Percentiles rank a stretch among this genome's conserved stretches.
phyloP scores from a whole-genome alignment of 1,140 invertebrate genomes.

The Bombus breviceps region DNA sequence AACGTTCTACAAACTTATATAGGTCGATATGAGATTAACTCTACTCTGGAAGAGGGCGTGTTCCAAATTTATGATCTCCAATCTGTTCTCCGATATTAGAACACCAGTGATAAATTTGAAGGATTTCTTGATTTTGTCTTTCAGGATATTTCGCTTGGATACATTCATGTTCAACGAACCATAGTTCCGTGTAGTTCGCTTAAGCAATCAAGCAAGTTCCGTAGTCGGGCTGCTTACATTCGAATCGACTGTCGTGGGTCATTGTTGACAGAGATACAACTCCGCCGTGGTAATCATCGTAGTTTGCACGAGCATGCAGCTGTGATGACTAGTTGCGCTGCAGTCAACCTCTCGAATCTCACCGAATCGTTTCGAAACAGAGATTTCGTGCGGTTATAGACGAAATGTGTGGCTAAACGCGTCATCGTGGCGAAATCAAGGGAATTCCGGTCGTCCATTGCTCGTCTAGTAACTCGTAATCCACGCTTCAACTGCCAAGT shows the following conservation, averaged over 20 bases:
- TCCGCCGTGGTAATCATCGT: slow-evolving; percentile 58
- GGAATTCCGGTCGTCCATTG: not conserved
- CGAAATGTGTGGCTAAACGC: not conserved
- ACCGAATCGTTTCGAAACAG: slow-evolving; percentile 47
- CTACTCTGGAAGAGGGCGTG: no score
- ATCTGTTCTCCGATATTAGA: not conserved
- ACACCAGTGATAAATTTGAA: not conserved
- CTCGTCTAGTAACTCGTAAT: not conserved
- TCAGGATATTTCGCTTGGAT: not conserved
- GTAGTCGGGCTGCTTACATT: not conserved
- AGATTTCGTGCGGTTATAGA: not conserved
- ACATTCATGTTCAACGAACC: not conserved
- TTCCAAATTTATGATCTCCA: not conserved
- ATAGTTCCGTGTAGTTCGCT: not conserved
- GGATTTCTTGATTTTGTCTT: slow-evolving; percentile 7
- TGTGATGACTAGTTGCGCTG: slow-evolving; percentile 10
- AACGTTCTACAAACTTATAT: not conserved
- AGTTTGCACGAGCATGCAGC: slow-evolving; percentile 50
- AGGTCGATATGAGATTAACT: not conserved
- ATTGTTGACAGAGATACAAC: slow-evolving; percentile 31
- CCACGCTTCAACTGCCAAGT: not conserved
- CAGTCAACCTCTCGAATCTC: slow-evolving; percentile 48
- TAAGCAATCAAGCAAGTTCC: slow-evolving; percentile 21
- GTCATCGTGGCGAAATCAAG: slow-evolving; percentile 29
- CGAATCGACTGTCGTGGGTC: slow-evolving; percentile 5